Evolutionary conservation across 2,888 invertebrate genomes (phyloP), one percentile per base, ranked within the genome.

Genomic region (Troilus luridus): DNA sequence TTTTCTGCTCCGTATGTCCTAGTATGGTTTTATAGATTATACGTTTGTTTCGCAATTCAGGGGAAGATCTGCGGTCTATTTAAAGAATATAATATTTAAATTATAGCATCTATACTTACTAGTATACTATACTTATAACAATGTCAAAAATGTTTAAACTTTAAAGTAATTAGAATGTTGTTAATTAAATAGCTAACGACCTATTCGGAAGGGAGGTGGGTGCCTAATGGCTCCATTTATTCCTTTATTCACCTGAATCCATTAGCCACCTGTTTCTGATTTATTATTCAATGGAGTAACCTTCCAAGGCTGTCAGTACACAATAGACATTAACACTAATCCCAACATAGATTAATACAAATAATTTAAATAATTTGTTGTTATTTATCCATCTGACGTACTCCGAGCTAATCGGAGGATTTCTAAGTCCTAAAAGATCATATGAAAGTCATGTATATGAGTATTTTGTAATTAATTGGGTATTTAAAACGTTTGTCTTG

Each of bases 201-300:
- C 72, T 41, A 77, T 41, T 27, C 41, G 72, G 72, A 41, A 27
- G 72, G 72, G 27, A 0, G 72, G 72, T 77, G 72, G 27, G 72
- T 17, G 27, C 27, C 72, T 77, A 77, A 77, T 41, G 27, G 41
- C 72, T 41, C 41, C 72, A 17, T 77, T 77, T 77, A 77, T 77
- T 77, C 72, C 72, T 41, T 41, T 77, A 77, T 77, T 77, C 72
- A 77, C 72, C n/a, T 27, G 41, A 41, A 67, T 77, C 72, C 72
- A 77, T 77, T 77, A 77, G 72, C 72, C 72, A 77, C 72, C 72
- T 77, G 72, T 77, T 21, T 77, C 72, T 77, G 41, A 77, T 77
- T 77, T 77, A 77, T 77, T 77, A 77, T 77, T 77, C 72, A 77
- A 14, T 77, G 72, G 17, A 41, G 41, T 77, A 77, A 41, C 21